Evolutionary conservation across 2,888 invertebrate genomes (phyloP).

Genomic region (Bhutanitis thaidina): DNA sequence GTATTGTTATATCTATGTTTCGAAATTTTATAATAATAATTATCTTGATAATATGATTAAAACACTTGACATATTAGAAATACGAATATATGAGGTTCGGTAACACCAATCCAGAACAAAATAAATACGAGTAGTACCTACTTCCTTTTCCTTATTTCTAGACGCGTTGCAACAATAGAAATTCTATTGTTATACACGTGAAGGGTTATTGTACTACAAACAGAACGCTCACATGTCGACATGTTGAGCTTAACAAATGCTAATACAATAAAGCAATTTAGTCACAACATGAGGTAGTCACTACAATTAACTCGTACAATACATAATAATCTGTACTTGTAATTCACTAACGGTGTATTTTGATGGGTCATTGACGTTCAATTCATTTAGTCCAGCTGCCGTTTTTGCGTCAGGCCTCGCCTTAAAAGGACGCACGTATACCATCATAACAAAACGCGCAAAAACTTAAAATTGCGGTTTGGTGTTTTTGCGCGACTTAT

Average conservation of each 20-base stretch:
- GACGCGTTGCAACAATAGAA: too few species aligned
- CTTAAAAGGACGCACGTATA: conserved; percentile 16
- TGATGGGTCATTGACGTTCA: conserved; percentile 20
- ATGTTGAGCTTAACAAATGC: too few species aligned
- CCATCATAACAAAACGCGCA: conserved; percentile 5
- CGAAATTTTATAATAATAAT: too few species aligned
- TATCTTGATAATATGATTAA: too few species aligned
- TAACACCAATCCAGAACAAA: too few species aligned
- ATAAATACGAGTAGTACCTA: too few species aligned
- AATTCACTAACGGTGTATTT: conserved; percentile 16
- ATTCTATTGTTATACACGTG: too few species aligned
- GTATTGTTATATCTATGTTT: too few species aligned
- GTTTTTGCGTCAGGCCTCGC: conserved; percentile 10
- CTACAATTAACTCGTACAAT: neutral
- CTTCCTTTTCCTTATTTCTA: too few species aligned
- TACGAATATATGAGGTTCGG: too few species aligned
- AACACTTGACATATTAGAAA: too few species aligned
- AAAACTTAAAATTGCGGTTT: conserved; percentile 6
- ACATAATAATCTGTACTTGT: neutral
- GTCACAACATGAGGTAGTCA: neutral
- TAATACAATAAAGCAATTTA: neutral
- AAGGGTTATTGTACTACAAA: neutral
- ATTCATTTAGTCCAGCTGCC: conserved; percentile 11
- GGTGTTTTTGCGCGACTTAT: conserved; percentile 4
- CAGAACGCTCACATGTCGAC: too few species aligned